Evolutionary conservation across 1,140 invertebrate species (phyloP), one percentile per base, ranked within the genome.

Genomic region (Megalopta genalis): DNA sequence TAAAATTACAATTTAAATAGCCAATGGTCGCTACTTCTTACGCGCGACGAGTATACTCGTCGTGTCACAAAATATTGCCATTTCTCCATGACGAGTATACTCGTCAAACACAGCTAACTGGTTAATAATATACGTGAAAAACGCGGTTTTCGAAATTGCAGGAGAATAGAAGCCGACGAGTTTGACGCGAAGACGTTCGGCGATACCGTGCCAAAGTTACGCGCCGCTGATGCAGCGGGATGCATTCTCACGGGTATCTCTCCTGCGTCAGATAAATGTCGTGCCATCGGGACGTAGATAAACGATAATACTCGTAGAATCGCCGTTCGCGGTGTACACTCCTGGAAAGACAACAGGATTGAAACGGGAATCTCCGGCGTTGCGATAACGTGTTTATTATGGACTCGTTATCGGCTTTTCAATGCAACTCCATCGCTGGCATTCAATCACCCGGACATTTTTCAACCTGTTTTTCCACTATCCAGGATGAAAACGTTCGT

Each of bases 261-360:
- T 65, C 25, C 68, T 64, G 49, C 59, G 68, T 72, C 69, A 54
- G 68, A 78, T 78, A 78, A 78, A 78, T 78, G 76, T 78, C 69
- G 76, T 64, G 49, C 14, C 76, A 57, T 72, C 59, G 46, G 49
- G 69, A 78, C 69, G 60, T 37, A 62, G 76, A 78, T 78, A 78
- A 49, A 72, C 72, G 76, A 78, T 72, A 78, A 78, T 78, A 65
- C 76, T 73, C 81, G 65, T 57, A 14, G 77, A 80, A 86, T 81
- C 80, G 60, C 79, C 23, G 64, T 37, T 49, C 7, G 52, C 9
- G 23, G 57, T 49, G 66, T 62, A 70, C 18, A 49, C 54, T 60
- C n/a, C 57, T 77, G 66, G 57, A 77, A 77, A 70, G 74, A 77
- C 74, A 77, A 77, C 74, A 77, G 74, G 57, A 85, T 59, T 79